These are phyloP conservation scores for Tachystola acroxantha DNA, from an alignment of 2,888 invertebrate genomes.

Conservation along the genomic window DNA sequence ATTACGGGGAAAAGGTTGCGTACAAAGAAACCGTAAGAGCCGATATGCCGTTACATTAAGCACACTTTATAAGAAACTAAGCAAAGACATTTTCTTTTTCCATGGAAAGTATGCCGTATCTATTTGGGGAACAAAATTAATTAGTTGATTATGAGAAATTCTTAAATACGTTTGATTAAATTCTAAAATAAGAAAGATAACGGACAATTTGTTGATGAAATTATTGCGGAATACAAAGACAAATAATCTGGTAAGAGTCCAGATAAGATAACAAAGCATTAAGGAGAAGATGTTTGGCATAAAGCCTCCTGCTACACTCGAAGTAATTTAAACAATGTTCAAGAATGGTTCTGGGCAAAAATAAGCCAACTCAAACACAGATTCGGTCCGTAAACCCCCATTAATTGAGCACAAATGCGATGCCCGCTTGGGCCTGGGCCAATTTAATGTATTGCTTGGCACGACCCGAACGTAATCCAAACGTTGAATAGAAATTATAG, in stretches of 20 bases:
- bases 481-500: constrained; percentile 57
- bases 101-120: too few species aligned
- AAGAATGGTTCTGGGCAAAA: constrained; percentile 5
- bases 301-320: neutral
- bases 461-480: constrained; percentile 45
- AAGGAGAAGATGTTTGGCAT: neutral
- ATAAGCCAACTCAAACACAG: constrained; percentile 17
- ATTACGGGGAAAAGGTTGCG: constrained; percentile 5
- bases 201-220: too few species aligned
- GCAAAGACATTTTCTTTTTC: neutral
- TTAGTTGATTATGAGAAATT: too few species aligned
- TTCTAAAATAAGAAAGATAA: too few species aligned
- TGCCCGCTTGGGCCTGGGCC: constrained; percentile 58
- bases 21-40: constrained; percentile 1
- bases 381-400: constrained; percentile 47
- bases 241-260: too few species aligned
- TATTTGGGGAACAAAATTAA: too few species aligned
- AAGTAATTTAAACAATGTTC: constrained; percentile 1
- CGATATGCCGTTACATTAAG: neutral
- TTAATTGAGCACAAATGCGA: constrained; percentile 62
- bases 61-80: neutral
- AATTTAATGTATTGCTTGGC: constrained; percentile 72
- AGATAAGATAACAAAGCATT: too few species aligned
- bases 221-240: too few species aligned
- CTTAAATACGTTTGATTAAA: too few species aligned